Percentiles rank a stretch among this genome's conserved stretches.
Evolutionary conservation across 1,140 invertebrate genomes (phyloP).

Genomic region (Drosophila asahinai): DNA sequence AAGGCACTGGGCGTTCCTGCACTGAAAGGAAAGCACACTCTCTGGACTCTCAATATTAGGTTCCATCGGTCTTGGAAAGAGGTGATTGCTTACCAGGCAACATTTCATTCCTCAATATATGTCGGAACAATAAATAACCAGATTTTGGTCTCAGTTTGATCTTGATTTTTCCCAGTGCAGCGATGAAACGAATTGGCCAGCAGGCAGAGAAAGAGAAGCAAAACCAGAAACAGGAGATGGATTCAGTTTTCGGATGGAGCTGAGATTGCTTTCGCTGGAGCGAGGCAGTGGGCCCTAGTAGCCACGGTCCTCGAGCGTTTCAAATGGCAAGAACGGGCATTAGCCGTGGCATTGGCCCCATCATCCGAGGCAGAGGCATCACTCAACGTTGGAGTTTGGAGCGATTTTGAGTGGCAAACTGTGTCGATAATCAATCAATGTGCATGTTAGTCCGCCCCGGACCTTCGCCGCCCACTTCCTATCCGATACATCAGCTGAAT

Average conservation of each 20-base stretch:
- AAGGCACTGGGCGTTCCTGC: not conserved
- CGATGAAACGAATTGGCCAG: constrained; percentile 10
- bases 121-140: too few relatives aligned
- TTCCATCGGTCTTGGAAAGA: too few relatives aligned
- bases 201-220: constrained; percentile 2
- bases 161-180: constrained; percentile 6
- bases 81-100: not conserved
- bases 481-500: constrained; percentile 14
- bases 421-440: constrained; percentile 77
- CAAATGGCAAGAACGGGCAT: constrained; percentile 12
- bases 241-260: constrained; percentile 10
- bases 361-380: constrained; percentile 40
- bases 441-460: constrained; percentile 18
- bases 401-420: constrained; percentile 62
- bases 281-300: constrained; percentile 15
- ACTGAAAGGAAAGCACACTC: not conserved
- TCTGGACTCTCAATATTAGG: too few relatives aligned
- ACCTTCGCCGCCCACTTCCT: constrained; percentile 5
- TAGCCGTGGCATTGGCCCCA: constrained; percentile 7
- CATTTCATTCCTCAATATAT: not conserved
- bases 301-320: constrained; percentile 15
- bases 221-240: constrained; percentile 17
- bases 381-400: constrained; percentile 45
- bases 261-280: constrained; percentile 33
- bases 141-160: too few relatives aligned